phyloP scores from a whole-genome alignment of 2,113 vertebrate species.

The Axis porcinus region DNA sequence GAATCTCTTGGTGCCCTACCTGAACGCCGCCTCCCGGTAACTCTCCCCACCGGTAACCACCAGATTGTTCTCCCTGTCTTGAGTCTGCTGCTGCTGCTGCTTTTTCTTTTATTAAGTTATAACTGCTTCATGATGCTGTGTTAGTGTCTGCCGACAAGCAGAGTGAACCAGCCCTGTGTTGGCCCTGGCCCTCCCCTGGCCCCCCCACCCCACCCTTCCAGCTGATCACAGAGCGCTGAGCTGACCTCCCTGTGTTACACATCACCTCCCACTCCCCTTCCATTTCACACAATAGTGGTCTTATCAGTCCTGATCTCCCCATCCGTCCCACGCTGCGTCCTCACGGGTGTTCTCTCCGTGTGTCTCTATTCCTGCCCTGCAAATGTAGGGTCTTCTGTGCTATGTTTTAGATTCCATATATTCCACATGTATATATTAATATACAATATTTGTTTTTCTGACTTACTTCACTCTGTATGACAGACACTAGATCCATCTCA shows the following conservation, averaged over 20 bases:
- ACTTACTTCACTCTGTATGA: background rate
- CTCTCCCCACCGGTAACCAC: background rate
- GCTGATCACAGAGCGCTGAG: background rate
- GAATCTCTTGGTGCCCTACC: background rate
- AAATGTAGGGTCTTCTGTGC: background rate
- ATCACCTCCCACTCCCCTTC: accelerated
- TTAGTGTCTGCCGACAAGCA: background rate
- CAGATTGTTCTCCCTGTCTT: background rate
- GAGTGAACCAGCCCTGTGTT: background rate
- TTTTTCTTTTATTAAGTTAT: background rate
- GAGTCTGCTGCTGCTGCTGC: background rate
- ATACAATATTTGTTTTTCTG: background rate
- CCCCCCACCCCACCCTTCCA: background rate
- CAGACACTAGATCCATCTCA: background rate
- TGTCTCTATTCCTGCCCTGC: background rate
- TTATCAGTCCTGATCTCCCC: accelerated
- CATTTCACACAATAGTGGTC: accelerated
- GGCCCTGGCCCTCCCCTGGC: background rate
- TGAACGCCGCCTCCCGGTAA: accelerated
- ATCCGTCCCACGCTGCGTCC: background rate
- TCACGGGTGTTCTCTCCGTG: background rate
- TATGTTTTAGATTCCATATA: background rate
- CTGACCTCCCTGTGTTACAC: background rate
- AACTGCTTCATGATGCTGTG: background rate
- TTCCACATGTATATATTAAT: background rate